Evolutionary conservation across 1,140 invertebrate genomes (phyloP), one percentile per base, ranked within the genome.

Genomic region (Sycophila sp.): DNA sequence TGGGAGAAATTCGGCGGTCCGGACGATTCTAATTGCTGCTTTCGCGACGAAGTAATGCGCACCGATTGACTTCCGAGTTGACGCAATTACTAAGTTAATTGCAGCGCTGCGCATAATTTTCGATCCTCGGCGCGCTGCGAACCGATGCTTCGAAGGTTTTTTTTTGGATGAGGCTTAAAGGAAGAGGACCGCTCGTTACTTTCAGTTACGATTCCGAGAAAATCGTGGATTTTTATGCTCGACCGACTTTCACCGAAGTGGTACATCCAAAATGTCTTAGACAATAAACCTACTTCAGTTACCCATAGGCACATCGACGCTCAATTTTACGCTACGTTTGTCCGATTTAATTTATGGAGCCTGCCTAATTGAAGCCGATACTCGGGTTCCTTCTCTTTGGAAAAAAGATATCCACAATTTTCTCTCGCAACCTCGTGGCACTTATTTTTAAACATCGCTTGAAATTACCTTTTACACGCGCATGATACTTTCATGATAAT

Each of bases 211-310:
- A 28, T 66, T 66, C 64, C 26, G 26, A 22, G 51, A 56, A 66
- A 28, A 65, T 42, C 36, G 19, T n/a, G 34, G 32, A 65, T 66
- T 56, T 66, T 56, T n/a, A 40, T 47, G 45, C 40, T 49, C 28
- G 4, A 10, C 42, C 28, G 28, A 56, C 64, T 66, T 66, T 66
- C 51, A 66, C 64, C 59, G 36, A 13, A 40, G 42, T 11, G 4
- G 42, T 34, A 32, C 42, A 34, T 49, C 19, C 64, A 7, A 40
- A 47, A 56, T 38, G 7, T 45, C 64, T 56, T 66, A 38, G 59
- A 17, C 64, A 15, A 45, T 51, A 66, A 66, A 66, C 64, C 64
- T 56, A 66, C 64, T 66, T 66, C 38, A 32, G 5, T 42, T 47
- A 34, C 10, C 24, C 24, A 19, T n/a, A 34, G 4, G 40, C 34